These are phyloP conservation scores for Diorhabda carinulata DNA, from an alignment of 1,140 invertebrate genomes.

Conservation along the genomic window DNA sequence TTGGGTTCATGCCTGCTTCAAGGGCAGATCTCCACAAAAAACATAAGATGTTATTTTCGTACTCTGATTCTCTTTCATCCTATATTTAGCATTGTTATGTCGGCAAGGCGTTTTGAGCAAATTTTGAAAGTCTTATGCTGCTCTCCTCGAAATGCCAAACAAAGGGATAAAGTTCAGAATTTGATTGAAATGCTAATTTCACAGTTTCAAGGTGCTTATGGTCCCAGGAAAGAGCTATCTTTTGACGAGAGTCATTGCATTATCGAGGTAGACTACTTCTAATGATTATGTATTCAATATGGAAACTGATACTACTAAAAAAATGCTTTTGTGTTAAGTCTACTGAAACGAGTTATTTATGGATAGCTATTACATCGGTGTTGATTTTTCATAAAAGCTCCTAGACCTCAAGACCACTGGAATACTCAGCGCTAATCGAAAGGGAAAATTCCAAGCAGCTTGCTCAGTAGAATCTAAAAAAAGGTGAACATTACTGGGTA, in stretches of 20 bases:
- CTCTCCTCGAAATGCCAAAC: too few species aligned
- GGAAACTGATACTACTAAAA: slow-evolving; percentile 7
- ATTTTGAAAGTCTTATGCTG: too few species aligned
- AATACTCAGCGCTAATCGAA: slow-evolving; percentile 37
- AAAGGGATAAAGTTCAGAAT: background rate
- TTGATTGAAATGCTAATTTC: slow-evolving; percentile 11
- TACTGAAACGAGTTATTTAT: slow-evolving; percentile 38
- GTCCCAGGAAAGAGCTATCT: slow-evolving; percentile 5
- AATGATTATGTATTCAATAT: background rate
- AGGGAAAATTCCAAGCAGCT: slow-evolving; percentile 32
- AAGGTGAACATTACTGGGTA: slow-evolving; percentile 3
- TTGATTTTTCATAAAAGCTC: slow-evolving; percentile 41
- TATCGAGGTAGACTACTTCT: slow-evolving; percentile 5
- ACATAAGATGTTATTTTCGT: background rate
- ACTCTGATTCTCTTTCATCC: background rate
- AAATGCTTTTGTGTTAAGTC: slow-evolving; percentile 11
- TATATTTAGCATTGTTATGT: background rate
- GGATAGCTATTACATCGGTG: slow-evolving; percentile 47
- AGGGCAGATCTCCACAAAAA: slow-evolving; percentile 5
- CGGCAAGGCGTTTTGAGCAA: too few species aligned
- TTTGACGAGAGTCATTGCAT: slow-evolving; percentile 3
- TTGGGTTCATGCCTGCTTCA: slow-evolving; percentile 6
- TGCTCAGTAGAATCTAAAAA: slow-evolving; percentile 36
- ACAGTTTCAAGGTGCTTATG: background rate
- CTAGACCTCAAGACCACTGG: slow-evolving; percentile 37